Conservation (phyloP, 30 jellyfish, hydroid and myxozoan species). For the Aurelia aurita complex sp. Pacific region DNA sequence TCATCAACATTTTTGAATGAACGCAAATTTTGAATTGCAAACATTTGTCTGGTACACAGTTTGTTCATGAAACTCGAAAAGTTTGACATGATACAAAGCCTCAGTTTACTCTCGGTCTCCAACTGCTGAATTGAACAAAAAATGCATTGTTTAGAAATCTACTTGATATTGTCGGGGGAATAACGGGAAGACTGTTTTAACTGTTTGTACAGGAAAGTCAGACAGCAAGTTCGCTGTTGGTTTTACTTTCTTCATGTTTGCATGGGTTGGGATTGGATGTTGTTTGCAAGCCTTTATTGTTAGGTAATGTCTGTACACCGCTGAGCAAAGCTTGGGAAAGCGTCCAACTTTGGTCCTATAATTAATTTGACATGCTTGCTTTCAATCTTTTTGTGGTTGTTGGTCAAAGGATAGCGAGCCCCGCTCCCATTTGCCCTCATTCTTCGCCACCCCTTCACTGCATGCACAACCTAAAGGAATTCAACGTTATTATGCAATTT, state of each 20-base stretch:
- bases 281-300: background rate
- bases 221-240: background rate
- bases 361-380: background rate
- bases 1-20: no score
- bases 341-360: background rate
- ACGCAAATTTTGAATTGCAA: no score
- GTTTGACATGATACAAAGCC: background rate
- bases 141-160: constrained; percentile 6
- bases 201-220: constrained; percentile 33
- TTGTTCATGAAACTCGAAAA: no score
- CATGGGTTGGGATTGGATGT: constrained; percentile 34
- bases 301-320: constrained; percentile 34
- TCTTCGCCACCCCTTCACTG: no score
- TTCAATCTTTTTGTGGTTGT: background rate
- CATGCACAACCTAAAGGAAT: no score
- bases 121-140: constrained; percentile 8
- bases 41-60: no score
- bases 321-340: constrained; percentile 19
- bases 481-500: background rate
- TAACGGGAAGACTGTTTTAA: constrained; percentile 15
- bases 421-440: no score
- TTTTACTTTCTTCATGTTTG: constrained; percentile 6
- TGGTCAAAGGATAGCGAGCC: no score
- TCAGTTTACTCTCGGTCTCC: constrained; percentile 7
- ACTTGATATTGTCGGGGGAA: constrained; percentile 12